Base-by-base conservation (phyloP, 2,797 vertebrate species). In the Melanotaenia boesemani region DNA sequence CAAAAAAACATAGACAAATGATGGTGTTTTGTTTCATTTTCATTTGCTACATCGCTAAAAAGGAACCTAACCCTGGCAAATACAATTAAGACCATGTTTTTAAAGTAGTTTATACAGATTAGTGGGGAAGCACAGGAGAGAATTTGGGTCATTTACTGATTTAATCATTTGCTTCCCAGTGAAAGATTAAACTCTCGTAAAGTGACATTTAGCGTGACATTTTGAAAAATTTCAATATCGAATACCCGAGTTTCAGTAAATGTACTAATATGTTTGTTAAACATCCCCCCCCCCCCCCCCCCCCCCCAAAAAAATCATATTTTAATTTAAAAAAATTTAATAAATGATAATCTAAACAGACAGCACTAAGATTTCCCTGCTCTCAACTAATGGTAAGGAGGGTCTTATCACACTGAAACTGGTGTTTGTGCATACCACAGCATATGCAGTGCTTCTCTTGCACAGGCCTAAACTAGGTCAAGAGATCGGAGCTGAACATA, bases 401-500 rank as follows among this genome's bases (percentile, higher is more conserved):
- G 52, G 37, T 74, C 7, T 7, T 4, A 16, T 37, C 18, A 41
- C 55, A 67, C 2, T 64, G 6, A 71, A 77, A 41, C 13, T n/a
- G 57, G 41, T 50, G 72, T 74, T 80, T 44, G n/a, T 32, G 61
- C 57, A 22, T 55, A 67, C 75, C 46, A 30, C 24, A 69, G 66
- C 56, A 48, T 73, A 30, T 67, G 70, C 52, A 61, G 52, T 0
- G 24, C 54, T 63, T 66, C 52, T 81, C 76, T 76, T 72, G 50
- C 46, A 67, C 32, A 60, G 12, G 44, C 6, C 30, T 58, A 83
- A 90, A 88, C 30, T 88, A 80, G 88, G 88, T 88, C 77, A 16
- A 72, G 28, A 50, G 67, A 82, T 86, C 74, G 18, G 62, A 88
- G 78, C 52, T 22, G 63, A 76, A 72, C 80, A 89, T 83, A 74